Percentiles rank a stretch among this genome's conserved stretches.
Evolutionary conservation across 2,113 vertebrate species (phyloP).

Genomic region (Jaculus jaculus): DNA sequence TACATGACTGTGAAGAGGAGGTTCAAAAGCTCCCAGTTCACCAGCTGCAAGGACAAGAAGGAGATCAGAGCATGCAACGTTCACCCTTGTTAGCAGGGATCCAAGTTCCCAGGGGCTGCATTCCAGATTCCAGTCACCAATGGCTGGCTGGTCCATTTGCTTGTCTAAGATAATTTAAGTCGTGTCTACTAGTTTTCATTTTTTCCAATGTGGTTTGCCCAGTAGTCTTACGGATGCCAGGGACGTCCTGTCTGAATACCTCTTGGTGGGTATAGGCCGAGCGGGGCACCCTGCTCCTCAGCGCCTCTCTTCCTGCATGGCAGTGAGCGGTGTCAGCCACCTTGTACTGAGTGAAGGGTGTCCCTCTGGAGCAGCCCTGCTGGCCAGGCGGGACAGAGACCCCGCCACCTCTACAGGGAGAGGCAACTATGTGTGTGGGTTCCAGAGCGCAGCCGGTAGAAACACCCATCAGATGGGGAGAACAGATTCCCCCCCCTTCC

Average conservation of each 20-base stretch:
- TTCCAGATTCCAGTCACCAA: constrained; percentile 85
- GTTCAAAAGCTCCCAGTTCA: constrained; percentile 93
- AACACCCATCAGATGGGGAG: not conserved
- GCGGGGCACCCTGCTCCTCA: constrained; percentile 74
- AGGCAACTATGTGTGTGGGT: not conserved
- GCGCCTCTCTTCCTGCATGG: constrained; percentile 79
- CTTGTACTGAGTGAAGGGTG: constrained; percentile 71
- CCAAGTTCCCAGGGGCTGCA: constrained; percentile 79
- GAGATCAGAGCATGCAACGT: constrained; percentile 98
- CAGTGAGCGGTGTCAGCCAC: constrained; percentile 67
- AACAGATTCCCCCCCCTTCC: not conserved
- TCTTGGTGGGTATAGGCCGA: constrained; percentile 77
- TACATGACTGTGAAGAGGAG: constrained; percentile 97
- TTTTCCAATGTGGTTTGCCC: constrained; percentile 85
- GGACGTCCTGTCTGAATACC: constrained; percentile 84
- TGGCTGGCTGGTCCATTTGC: constrained; percentile 84
- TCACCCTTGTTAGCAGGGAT: constrained; percentile 93
- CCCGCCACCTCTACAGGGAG: constrained; percentile 33
- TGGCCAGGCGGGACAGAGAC: not conserved
- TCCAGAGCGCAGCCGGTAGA: not conserved
- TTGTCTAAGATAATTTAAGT: constrained; percentile 83
- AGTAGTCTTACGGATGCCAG: constrained; percentile 86
- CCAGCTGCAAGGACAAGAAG: constrained; percentile 98
- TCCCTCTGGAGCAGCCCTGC: constrained; percentile 59
- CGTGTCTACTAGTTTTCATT: constrained; percentile 85